Evolutionary conservation across 2,797 vertebrate genomes (phyloP).

Genomic region (Danio jaintianensis): DNA sequence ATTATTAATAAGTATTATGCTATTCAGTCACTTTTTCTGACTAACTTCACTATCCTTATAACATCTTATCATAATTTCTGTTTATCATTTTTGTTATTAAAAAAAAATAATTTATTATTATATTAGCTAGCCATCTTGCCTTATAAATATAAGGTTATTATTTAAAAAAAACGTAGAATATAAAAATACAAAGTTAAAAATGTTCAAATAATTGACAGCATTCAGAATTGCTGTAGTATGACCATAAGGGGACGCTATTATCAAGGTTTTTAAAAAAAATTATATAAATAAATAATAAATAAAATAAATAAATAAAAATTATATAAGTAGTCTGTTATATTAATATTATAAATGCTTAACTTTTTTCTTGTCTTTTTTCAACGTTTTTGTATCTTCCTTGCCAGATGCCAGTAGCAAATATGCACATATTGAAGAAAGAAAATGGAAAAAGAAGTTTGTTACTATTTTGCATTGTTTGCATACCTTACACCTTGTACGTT

Average conservation of each 20-base stretch:
- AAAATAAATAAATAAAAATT: too few relatives aligned
- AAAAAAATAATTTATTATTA: too few relatives aligned
- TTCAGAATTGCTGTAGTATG: neutral
- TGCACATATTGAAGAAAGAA: neutral
- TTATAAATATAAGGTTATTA: neutral
- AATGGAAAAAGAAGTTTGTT: neutral
- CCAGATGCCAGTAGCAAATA: neutral
- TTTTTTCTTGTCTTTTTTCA: neutral
- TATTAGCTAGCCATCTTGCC: too few relatives aligned
- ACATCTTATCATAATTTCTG: neutral
- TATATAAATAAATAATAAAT: too few relatives aligned
- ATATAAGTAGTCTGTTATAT: neutral
- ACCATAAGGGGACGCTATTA: conserved; percentile 30
- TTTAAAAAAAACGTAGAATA: neutral
- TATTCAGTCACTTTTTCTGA: neutral
- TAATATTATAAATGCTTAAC: neutral
- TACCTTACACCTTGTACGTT: neutral
- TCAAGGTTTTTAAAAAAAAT: neutral
- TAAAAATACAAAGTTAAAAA: neutral
- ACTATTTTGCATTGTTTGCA: too few relatives aligned
- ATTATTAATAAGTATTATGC: too few relatives aligned
- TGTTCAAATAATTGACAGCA: neutral
- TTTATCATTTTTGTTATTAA: neutral
- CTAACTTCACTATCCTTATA: neutral
- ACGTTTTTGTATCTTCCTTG: neutral